Evolutionary conservation across 1,140 invertebrate species (phyloP).

Genomic region (Eriocheir sinensis): DNA sequence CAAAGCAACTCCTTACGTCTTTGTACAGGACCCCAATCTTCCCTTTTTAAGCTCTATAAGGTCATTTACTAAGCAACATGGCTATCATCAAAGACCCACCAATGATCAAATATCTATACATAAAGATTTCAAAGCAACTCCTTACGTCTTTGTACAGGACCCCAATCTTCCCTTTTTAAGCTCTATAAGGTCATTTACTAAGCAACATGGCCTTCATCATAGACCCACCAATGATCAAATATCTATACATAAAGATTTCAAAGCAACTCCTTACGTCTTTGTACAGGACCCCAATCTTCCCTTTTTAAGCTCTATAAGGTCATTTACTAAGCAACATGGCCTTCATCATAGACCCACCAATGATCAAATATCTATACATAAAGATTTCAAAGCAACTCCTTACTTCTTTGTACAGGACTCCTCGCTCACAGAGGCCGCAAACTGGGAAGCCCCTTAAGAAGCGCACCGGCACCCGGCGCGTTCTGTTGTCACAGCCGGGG

Average conservation of each 20-base stretch:
- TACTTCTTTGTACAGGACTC: conserved; percentile 87
- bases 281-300: conserved; percentile 84
- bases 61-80: background rate
- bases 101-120: background rate
- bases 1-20: background rate
- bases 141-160: background rate
- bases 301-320: background rate
- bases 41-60: background rate
- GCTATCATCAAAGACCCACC: no score
- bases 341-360: background rate
- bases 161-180: background rate
- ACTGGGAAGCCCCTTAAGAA: conserved; percentile 86
- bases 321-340: background rate
- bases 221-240: conserved; percentile 24
- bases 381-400: conserved; percentile 70
- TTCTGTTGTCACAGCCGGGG: conserved; percentile 89
- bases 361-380: conserved; percentile 45
- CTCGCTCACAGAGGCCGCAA: conserved; percentile 89
- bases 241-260: conserved; percentile 20
- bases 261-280: conserved; percentile 84
- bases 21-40: background rate
- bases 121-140: background rate
- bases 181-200: background rate
- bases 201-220: background rate
- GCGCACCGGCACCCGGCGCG: conserved; percentile 85